Conservation (phyloP, 1,140 invertebrate species). For the Ips typographus region DNA sequence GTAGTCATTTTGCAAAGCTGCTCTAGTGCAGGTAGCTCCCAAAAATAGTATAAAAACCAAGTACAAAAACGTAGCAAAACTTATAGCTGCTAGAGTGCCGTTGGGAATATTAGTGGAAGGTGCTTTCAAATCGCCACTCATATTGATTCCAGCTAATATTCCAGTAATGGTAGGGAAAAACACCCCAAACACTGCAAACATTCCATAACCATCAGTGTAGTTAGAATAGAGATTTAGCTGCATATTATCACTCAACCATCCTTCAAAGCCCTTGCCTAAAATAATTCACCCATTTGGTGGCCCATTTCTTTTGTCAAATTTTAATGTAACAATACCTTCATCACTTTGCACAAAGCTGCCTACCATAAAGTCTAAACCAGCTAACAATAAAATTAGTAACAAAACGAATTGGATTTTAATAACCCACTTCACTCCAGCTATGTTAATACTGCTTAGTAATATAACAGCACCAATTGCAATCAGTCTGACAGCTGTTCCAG, state of each 20-base stretch:
- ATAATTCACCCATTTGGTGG: slow-evolving; percentile 34
- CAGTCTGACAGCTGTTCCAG: slow-evolving; percentile 73
- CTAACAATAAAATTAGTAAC: slow-evolving; percentile 78
- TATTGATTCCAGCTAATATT: slow-evolving; percentile 94
- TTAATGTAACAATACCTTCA: slow-evolving; percentile 54
- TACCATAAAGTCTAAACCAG: slow-evolving; percentile 85
- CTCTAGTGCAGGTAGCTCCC: slow-evolving; percentile 80
- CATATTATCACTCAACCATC: slow-evolving; percentile 80
- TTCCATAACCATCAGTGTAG: slow-evolving; percentile 77
- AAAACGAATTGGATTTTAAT: slow-evolving; percentile 88
- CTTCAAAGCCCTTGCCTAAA: slow-evolving; percentile 78
- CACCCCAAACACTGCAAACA: slow-evolving; percentile 93
- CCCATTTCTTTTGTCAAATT: slow-evolving; percentile 2
- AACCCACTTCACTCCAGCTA: slow-evolving; percentile 92
- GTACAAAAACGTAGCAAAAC: slow-evolving; percentile 88
- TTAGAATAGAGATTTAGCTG: slow-evolving; percentile 79
- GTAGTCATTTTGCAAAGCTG: slow-evolving; percentile 75
- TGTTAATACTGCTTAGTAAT: slow-evolving; percentile 81
- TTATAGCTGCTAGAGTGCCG: slow-evolving; percentile 88
- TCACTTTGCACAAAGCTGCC: slow-evolving; percentile 78
- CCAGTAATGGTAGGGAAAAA: slow-evolving; percentile 93
- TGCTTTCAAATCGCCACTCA: slow-evolving; percentile 93
- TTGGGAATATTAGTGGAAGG: slow-evolving; percentile 91
- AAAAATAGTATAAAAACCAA: slow-evolving; percentile 86
- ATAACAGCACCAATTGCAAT: slow-evolving; percentile 82